Base-by-base conservation (phyloP, 1,140 invertebrate species). In the Manduca sexta region DNA sequence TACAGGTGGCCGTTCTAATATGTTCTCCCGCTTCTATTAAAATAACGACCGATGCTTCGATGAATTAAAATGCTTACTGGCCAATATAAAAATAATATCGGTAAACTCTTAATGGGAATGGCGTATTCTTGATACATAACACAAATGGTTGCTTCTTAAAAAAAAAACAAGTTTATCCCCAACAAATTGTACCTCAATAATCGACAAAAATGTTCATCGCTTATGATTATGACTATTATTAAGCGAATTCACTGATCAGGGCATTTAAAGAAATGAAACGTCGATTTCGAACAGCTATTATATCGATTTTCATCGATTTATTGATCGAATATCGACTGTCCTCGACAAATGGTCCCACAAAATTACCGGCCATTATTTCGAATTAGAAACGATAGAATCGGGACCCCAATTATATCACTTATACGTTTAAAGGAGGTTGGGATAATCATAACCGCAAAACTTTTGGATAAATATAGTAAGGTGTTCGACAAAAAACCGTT, bases 241-340 rank as follows among this genome's bases (percentile, higher is more conserved):
- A 81, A 62, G 63, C 58, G 67, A 74, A 75, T 73, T 62, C 69
- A 66, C 68, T 83, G 69, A 82, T 74, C 69, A 79, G 62, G 49
- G 61, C 75, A 84, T 84, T 84, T 84, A 81, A 78, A 84, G 77
- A 84, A 84, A 84, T 84, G 69, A 84, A 84, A 81, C 72, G 76
- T 72, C 75, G 68, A 75, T 76, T 76, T 56, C 60, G 50, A 65
- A 64, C 78, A 60, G 71, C 69, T 68, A 84, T 82, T 82, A 81
- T 76, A 71, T 67, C 74, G 69, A 76, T 80, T 80, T 73, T 69
- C 73, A 76, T 79, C 80, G 78, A 84, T 84, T 82, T 84, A 84
- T 84, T 81, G 78, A 81, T 78, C 74, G 81, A 74, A 76, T 73
- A 79, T 77, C 72, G 81, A 82, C 69, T 84, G 78, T 84, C 79